These are phyloP conservation scores for Nesogale talazaci DNA, from an alignment of 2,113 vertebrate genomes.

Conservation along the genomic window DNA sequence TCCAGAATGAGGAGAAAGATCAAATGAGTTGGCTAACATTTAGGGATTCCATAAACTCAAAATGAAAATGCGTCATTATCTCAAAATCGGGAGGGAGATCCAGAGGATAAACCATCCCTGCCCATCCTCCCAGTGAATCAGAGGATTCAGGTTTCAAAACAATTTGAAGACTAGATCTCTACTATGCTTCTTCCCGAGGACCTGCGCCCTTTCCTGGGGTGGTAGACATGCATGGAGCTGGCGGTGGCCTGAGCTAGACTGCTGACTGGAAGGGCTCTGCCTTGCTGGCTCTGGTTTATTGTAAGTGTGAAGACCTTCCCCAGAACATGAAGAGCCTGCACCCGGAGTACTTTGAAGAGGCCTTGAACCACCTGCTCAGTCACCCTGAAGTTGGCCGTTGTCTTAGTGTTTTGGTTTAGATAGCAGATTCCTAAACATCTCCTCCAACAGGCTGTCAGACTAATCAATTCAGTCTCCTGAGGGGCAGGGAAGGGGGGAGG, in stretches of 20 bases:
- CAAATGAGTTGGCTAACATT: too few species aligned
- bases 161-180: neutral
- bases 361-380: constrained; percentile 85
- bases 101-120: too few species aligned
- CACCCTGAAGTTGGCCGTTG: constrained; percentile 78
- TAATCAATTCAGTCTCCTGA: too few species aligned
- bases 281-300: constrained; percentile 90
- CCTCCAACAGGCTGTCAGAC: too few species aligned
- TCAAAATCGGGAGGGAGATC: too few species aligned
- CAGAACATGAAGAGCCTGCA: constrained; percentile 82
- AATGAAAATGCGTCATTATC: too few species aligned
- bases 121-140: too few species aligned
- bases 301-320: constrained; percentile 88
- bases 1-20: too few species aligned
- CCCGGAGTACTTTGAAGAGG: constrained; percentile 94
- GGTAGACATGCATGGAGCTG: constrained; percentile 88
- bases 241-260: constrained; percentile 91
- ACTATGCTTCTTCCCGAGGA: constrained; percentile 78
- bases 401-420: constrained; percentile 4
- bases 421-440: too few species aligned
- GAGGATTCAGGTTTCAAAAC: neutral
- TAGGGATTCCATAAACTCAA: too few species aligned
- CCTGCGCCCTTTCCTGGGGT: constrained; percentile 90
- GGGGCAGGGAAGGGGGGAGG: too few species aligned
- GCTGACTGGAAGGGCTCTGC: constrained; percentile 90